These are phyloP conservation scores for Aurelia sp. DNA, from an alignment of 30 jellyfish, hydroid and myxozoan genomes.

Conservation along the genomic window DNA sequence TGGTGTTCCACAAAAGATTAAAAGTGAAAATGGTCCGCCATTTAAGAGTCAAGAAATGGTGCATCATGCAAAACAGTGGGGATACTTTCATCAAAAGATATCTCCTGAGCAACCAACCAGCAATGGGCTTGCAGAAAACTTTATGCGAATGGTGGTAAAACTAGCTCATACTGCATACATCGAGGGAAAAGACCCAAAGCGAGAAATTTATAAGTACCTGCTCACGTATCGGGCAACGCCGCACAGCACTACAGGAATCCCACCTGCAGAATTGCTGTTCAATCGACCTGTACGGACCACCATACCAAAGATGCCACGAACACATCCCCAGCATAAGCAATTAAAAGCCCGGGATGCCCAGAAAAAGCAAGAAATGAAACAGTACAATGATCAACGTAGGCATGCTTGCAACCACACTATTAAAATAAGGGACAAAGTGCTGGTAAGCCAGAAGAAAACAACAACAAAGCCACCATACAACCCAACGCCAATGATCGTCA, in stretches of 20 bases:
- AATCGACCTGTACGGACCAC: conserved; percentile 22
- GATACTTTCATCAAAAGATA: conserved; percentile 14
- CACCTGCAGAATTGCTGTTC: conserved; percentile 36
- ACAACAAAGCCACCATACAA: conserved; percentile 12
- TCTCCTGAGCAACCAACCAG: conserved; percentile 39
- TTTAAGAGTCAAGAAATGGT: conserved; percentile 5
- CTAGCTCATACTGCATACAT: conserved; percentile 32
- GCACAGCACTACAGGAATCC: no score
- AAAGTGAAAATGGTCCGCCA: conserved; percentile 35
- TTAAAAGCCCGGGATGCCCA: conserved; percentile 1
- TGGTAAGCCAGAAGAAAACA: conserved; percentile 25
- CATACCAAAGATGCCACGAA: not conserved
- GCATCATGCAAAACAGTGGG: conserved; percentile 13
- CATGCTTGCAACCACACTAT: not conserved
- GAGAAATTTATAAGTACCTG: conserved; percentile 16
- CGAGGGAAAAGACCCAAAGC: conserved; percentile 50
- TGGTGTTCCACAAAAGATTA: conserved; percentile 31
- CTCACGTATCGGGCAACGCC: conserved; percentile 40
- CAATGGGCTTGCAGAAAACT: conserved; percentile 40
- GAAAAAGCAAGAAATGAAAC: conserved; percentile 10
- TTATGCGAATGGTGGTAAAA: conserved; percentile 25
- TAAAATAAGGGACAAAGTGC: conserved; percentile 1
- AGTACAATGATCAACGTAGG: conserved; percentile 21
- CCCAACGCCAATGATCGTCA: not conserved
- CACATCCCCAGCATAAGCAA: not conserved